Evolutionary conservation across 1,140 invertebrate species (phyloP).

Genomic region (Drosophila mojavensis): DNA sequence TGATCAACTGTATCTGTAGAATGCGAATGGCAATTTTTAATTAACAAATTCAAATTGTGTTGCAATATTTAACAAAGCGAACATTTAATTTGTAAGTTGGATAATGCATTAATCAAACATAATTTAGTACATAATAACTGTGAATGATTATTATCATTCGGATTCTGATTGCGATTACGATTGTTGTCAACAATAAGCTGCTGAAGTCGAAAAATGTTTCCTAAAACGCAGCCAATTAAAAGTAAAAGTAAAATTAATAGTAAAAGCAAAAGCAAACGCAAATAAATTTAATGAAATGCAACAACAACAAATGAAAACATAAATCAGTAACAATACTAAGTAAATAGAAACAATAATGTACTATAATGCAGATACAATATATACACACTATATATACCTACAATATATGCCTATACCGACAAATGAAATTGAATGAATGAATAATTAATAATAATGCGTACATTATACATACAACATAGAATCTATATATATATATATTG

Average conservation of each 20-base stretch:
- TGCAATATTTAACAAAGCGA: constrained; percentile 63
- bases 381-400: constrained; percentile 79
- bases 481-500: constrained; percentile 64
- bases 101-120: constrained; percentile 52
- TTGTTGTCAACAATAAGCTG: constrained; percentile 58
- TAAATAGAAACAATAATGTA: constrained; percentile 82
- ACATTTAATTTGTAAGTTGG: constrained; percentile 67
- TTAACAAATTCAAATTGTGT: constrained; percentile 62
- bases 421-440: constrained; percentile 68
- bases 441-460: constrained; percentile 19
- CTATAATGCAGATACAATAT: constrained; percentile 81
- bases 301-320: constrained; percentile 32
- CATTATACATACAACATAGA: constrained; percentile 56
- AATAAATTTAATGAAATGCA: constrained; percentile 27
- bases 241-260: constrained; percentile 23
- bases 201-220: constrained; percentile 56
- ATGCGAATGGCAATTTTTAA: constrained; percentile 70
- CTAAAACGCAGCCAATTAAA: constrained; percentile 70
- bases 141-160: constrained; percentile 25
- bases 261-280: constrained; percentile 9
- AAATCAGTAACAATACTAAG: constrained; percentile 77
- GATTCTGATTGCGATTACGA: constrained; percentile 33
- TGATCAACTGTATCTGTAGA: constrained; percentile 62
- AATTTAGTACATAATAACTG: constrained; percentile 37
- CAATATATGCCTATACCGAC: constrained; percentile 77